Evolutionary conservation across 2,797 vertebrate genomes (phyloP), one percentile per base, ranked within the genome.

Genomic region (Sandelia bainsii): DNA sequence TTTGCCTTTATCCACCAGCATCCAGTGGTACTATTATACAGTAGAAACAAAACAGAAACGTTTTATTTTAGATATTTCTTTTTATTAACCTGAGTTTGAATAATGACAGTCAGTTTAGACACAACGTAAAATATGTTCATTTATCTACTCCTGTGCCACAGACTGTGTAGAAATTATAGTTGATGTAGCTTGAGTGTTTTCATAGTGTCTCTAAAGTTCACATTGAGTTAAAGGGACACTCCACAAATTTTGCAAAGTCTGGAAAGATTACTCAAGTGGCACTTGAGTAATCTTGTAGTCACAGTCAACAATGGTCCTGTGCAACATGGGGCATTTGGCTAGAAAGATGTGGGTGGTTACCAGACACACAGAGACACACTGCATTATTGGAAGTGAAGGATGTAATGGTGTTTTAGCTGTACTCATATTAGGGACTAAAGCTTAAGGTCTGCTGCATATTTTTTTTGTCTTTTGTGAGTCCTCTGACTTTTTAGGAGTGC

Each of bases 81-180:
- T 13, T 34, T 34, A 34, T 34, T 34, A 1, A 34, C 32, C 3
- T 34, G 9, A 8, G 4, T 8, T 3, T 8, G 8, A 32, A 27
- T 17, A 2, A 54, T 4, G 16, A 25, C 6, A 23, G 6, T 54
- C 52, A 13, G 11, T 13, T 22, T 9, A 37, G 11, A 40, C 20
- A 37, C 19, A 16, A 37, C 3, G 6, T 40, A 6, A 37, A 25
- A 23, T 9, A 8, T 40, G 14, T 13, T 23, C 1, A 10, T 10
- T 40, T 3, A 10, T 61, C 4, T 17, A 10, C 44, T 16, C 19
- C 45, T 40, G 19, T 54, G 17, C 16, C 42, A 45, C 42, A 45
- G 16, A 65, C 14, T 66, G 67, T 75, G 54, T 51, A 29, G 27
- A 75, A 72, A 56, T 39, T 14, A 53, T 32, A 11, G 17, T 61